Conservation (phyloP, 1,140 invertebrate species). For the Drosophila insularis region DNA sequence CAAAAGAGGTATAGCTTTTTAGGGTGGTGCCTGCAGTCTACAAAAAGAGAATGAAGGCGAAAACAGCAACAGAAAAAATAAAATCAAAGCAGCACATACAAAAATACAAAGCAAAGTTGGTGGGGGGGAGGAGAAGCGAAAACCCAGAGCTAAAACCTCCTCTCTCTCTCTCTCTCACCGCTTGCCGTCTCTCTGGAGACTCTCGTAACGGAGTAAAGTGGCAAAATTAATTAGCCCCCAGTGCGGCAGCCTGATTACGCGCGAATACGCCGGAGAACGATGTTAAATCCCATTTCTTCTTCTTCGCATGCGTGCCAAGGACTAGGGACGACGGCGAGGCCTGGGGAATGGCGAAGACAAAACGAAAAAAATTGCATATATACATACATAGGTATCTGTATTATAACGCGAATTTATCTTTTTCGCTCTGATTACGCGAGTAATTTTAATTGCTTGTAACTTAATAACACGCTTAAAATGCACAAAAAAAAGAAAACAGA, state of each 20-base stretch:
- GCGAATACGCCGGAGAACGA: conserved; percentile 48
- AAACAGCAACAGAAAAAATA: conserved; percentile 1
- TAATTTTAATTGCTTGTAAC: conserved; percentile 80
- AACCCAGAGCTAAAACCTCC: conserved; percentile 34
- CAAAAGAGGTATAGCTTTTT: neutral
- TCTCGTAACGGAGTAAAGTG: conserved; percentile 68
- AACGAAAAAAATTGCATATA: conserved; percentile 48
- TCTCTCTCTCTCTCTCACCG: conserved; percentile 21
- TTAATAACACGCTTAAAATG: conserved; percentile 66
- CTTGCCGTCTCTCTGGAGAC: conserved; percentile 45
- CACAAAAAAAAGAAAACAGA: neutral
- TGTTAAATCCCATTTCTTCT: conserved; percentile 18
- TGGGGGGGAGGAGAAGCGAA: conserved; percentile 17
- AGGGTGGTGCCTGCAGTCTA: neutral
- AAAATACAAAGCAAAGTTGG: conserved; percentile 38
- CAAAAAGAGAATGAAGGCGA: neutral
- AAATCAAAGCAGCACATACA: conserved; percentile 43
- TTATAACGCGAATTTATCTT: conserved; percentile 79
- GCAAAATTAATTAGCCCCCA: conserved; percentile 80
- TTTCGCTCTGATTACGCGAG: conserved; percentile 78
- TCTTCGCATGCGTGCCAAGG: neutral
- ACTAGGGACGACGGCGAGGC: conserved; percentile 35
- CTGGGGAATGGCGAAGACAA: conserved; percentile 40
- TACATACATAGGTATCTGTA: conserved; percentile 17
- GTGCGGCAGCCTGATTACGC: conserved; percentile 76